Conservation (phyloP, 2,113 vertebrate genomes). For the Pelobates fuscus region DNA sequence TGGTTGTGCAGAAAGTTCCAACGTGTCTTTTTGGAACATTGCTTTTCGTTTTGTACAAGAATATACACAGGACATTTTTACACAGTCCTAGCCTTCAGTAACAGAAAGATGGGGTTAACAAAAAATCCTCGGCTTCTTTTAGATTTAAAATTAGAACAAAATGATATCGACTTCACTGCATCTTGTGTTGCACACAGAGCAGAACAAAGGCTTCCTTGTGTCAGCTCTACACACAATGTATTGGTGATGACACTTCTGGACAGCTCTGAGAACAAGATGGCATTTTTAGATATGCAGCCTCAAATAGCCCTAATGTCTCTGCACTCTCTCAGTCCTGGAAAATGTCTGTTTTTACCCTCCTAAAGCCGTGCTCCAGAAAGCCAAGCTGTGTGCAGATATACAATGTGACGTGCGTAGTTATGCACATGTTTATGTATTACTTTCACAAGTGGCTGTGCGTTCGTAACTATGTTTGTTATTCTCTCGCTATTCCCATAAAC, state of each 20-base stretch:
- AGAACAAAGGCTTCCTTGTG: background rate
- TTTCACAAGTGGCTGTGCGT: too few relatives aligned
- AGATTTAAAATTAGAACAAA: slow-evolving; percentile 5
- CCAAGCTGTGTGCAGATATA: too few relatives aligned
- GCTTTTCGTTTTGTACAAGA: too few relatives aligned
- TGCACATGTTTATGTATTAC: too few relatives aligned
- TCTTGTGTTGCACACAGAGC: background rate
- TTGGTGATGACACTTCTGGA: background rate
- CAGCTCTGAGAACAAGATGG: background rate
- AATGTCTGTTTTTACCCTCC: background rate
- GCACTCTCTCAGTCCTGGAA: background rate
- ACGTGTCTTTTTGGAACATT: too few relatives aligned
- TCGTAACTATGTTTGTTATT: too few relatives aligned
- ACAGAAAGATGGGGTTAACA: background rate
- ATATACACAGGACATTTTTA: too few relatives aligned
- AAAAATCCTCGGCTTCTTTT: background rate
- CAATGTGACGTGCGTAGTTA: too few relatives aligned
- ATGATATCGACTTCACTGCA: background rate
- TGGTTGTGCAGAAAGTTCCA: too few relatives aligned
- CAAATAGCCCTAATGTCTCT: background rate
- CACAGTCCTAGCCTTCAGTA: too few relatives aligned
- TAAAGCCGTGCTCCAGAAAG: too few relatives aligned
- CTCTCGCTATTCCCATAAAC: too few relatives aligned
- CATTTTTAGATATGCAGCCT: background rate
- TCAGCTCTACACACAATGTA: background rate